Evolutionary conservation across 2,888 invertebrate species (phyloP).

Genomic region (Drosophila mimica): DNA sequence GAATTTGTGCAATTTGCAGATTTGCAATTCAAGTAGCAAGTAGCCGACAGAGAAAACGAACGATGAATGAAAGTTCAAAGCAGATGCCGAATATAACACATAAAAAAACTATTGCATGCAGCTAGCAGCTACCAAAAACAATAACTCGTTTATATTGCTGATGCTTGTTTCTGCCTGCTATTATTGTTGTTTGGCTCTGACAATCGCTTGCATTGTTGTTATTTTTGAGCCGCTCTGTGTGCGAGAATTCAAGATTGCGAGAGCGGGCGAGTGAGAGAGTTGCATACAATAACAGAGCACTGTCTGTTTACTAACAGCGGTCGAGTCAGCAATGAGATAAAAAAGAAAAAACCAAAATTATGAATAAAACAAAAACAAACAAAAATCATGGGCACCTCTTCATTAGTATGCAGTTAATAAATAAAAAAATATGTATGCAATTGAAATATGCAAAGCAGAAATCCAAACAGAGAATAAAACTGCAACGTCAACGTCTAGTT

Average conservation of each 20-base stretch:
- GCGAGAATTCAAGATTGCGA: not conserved
- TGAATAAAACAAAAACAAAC: conserved; percentile 30
- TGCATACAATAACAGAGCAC: conserved; percentile 36
- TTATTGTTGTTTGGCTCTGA: conserved; percentile 34
- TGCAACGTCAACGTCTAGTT: conserved; percentile 31
- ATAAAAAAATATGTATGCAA: conserved; percentile 42
- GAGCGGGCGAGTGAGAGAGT: conserved; percentile 3
- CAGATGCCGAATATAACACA: conserved; percentile 56
- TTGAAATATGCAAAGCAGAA: conserved; percentile 58
- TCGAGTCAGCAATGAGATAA: conserved; percentile 16
- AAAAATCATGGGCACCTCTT: conserved; percentile 25
- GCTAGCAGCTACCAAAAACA: conserved; percentile 30
- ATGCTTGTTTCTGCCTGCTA: not conserved
- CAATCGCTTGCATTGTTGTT: conserved; percentile 55
- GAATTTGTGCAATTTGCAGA: conserved; percentile 44
- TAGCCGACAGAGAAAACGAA: conserved; percentile 18
- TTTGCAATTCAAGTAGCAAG: conserved; percentile 47
- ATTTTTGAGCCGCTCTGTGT: conserved; percentile 33
- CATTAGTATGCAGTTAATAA: conserved; percentile 57
- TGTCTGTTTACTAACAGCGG: conserved; percentile 51
- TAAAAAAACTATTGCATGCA: conserved; percentile 34
- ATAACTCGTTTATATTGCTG: conserved; percentile 61
- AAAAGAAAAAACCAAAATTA: conserved; percentile 18
- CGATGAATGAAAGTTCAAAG: conserved; percentile 66
- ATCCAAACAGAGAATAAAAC: conserved; percentile 4